Evolutionary conservation across 2,888 invertebrate species (phyloP), one percentile per base, ranked within the genome.

Genomic region (Tuta absoluta): DNA sequence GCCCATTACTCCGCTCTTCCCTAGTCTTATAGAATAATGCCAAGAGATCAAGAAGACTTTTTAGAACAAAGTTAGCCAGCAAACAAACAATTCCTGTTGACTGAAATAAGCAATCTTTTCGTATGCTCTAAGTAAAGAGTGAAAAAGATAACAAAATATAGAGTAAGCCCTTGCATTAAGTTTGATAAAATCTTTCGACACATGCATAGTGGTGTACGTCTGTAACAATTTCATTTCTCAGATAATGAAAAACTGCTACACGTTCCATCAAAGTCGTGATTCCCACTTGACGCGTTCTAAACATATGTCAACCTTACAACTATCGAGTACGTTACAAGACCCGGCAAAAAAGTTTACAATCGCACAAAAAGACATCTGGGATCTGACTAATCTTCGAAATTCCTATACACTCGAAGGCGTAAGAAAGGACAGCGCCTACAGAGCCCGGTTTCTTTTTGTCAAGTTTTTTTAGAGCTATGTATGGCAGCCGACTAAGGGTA

Each of bases 401-500:
- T 65, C 58, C 51, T 37, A 57, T 45, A 33, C 58, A 66, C 64
- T 60, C 37, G 58, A 64, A 67, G 63, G 62, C 60, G 59, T 53
- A 68, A 64, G 28, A 63, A 64, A 60, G 65, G 66, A 66, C 62
- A 49, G 64, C 62, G 28, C 28, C 17, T 33, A 56, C 56, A 24
- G 28, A 24, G n/a, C 28, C 17, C 58, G 23, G 57, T 0, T 37
- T 61, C 65, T 62, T 64, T 41, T 33, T 60, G 56, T 11, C 24
- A 17, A 53, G 59, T 63, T 63, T 66, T 64, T 62, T 21, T n/a
- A 45, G 5, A 64, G 61, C 38, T 17, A 53, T 60, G 57, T 62
- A 58, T 58, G 66, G 66, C 66, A 67, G 67, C 67, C 68, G 64
- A 70, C 67, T 66, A 67, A 63, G 66, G 73, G 72, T 71, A 75